Conservation (phyloP, 2,113 vertebrate species). For the Eublepharis macularius region DNA sequence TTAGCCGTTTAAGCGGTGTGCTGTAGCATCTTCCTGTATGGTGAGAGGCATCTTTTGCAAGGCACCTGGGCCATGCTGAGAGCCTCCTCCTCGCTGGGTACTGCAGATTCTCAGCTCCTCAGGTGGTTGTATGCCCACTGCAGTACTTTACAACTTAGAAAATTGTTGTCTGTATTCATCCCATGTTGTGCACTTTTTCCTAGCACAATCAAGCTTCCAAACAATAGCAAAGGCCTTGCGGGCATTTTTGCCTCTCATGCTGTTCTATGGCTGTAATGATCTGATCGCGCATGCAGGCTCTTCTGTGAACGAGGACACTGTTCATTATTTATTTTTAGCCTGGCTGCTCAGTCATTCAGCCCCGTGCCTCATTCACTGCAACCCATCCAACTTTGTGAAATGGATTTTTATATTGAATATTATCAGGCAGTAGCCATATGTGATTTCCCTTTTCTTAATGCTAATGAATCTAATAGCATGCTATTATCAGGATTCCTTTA, state of each 20-base stretch:
- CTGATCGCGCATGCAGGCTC: conserved; percentile 31
- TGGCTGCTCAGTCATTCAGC: conserved; percentile 1
- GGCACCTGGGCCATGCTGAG: background rate
- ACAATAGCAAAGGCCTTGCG: background rate
- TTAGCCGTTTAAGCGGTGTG: background rate
- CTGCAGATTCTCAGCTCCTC: background rate
- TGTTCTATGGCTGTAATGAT: conserved; percentile 8
- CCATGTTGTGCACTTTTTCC: background rate
- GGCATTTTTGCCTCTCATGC: conserved; percentile 19
- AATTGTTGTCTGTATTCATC: background rate
- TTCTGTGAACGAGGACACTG: conserved; percentile 10
- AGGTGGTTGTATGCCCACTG: background rate
- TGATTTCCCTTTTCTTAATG: conserved; percentile 59
- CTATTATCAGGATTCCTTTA: conserved; percentile 54
- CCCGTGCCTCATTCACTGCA: conserved; percentile 7
- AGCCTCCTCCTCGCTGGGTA: background rate
- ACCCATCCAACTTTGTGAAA: conserved; percentile 44
- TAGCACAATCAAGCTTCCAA: background rate
- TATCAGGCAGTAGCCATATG: conserved; percentile 31
- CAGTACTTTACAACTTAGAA: background rate
- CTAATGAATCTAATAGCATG: conserved; percentile 63
- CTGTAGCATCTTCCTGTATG: background rate
- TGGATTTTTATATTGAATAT: conserved; percentile 27
- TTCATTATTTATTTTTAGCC: conserved; percentile 52
- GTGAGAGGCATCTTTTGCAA: background rate